Evolutionary conservation across 2,797 vertebrate species (phyloP).

Genomic region (Arnoldichthys spilopterus): DNA sequence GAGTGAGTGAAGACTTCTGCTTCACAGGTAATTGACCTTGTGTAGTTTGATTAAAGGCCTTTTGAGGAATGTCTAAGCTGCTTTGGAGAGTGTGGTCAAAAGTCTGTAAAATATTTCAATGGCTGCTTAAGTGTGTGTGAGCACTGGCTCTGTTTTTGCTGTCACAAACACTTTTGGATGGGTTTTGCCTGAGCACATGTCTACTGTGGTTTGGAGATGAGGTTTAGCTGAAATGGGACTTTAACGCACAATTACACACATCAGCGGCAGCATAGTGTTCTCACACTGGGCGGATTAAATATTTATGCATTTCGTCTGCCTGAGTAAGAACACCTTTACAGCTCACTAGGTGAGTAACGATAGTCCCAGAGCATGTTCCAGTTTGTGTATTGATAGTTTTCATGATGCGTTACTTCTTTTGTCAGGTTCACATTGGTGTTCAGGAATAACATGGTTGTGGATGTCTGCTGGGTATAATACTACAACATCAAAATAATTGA

Average conservation of each 20-base stretch:
- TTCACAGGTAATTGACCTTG: constrained; percentile 8
- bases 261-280: constrained; percentile 60
- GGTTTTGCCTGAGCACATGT: not conserved
- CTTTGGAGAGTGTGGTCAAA: constrained; percentile 43
- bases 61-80: constrained; percentile 2
- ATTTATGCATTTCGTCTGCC: constrained; percentile 66
- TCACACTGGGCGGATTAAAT: constrained; percentile 67
- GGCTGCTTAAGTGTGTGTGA: not conserved
- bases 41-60: not conserved
- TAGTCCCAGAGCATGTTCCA: not conserved
- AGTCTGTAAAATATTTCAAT: not conserved
- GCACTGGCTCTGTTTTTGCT: not conserved
- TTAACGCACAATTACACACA: constrained; percentile 68
- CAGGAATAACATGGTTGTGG: too few relatives aligned
- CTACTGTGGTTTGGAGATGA: constrained; percentile 25
- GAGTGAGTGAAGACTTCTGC: not conserved
- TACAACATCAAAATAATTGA: too few relatives aligned
- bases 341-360: not conserved
- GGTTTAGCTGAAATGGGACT: constrained; percentile 64
- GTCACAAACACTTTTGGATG: not conserved
- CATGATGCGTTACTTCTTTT: not conserved
- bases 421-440: too few relatives aligned
- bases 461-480: too few relatives aligned
- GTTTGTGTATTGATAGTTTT: constrained; percentile 6
- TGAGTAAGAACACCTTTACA: constrained; percentile 42